These are phyloP conservation scores for Bubalus kerabau DNA, from an alignment of 2,113 vertebrate species.

Conservation along the genomic window DNA sequence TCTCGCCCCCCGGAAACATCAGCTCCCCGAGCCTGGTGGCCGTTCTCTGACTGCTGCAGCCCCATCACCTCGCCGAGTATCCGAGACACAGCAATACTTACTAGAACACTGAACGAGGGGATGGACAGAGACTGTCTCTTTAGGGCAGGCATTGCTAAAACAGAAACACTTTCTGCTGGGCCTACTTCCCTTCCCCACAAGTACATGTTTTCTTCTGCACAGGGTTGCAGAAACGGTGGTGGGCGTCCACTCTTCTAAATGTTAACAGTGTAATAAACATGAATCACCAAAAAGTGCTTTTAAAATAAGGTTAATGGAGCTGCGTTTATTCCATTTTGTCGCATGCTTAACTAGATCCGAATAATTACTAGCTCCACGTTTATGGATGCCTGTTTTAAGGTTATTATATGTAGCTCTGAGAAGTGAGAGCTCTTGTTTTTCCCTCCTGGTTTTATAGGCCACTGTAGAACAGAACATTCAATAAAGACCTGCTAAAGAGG, in stretches of 20 bases:
- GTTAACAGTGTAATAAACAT: neutral
- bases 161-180: fast-evolving
- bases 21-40: fast-evolving
- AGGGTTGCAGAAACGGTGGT: fast-evolving
- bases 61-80: fast-evolving
- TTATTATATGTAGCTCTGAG: neutral
- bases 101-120: fast-evolving
- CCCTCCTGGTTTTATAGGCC: neutral
- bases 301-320: conserved; percentile 49
- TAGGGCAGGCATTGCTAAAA: neutral
- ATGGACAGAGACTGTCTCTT: neutral
- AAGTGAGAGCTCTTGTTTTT: conserved; percentile 1
- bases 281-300: conserved; percentile 15
- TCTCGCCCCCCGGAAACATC: fast-evolving
- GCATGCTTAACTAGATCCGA: conserved; percentile 29
- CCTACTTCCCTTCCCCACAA: fast-evolving
- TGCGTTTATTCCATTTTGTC: neutral
- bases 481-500: neutral
- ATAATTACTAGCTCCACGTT: neutral
- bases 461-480: neutral
- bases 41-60: fast-evolving
- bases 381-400: conserved; percentile 4
- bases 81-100: fast-evolving
- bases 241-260: neutral
- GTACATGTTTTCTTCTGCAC: too few species aligned